These are phyloP conservation scores for Cotesia typhae DNA, from an alignment of 1,140 invertebrate species.

Conservation along the genomic window DNA sequence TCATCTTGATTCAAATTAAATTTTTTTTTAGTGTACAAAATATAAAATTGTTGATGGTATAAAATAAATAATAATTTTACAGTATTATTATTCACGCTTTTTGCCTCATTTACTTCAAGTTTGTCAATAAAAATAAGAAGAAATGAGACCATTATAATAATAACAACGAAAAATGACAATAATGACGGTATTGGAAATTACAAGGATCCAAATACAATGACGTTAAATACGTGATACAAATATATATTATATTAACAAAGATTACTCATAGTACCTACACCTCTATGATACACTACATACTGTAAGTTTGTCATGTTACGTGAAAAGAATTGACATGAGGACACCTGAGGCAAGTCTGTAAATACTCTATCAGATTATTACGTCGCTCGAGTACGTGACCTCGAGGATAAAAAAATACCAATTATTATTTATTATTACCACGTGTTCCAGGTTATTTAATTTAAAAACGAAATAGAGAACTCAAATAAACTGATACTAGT, in stretches of 20 bases:
- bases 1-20: no score
- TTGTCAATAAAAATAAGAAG: no score
- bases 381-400: slow-evolving; percentile 13
- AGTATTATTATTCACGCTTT: no score
- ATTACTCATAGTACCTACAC: slow-evolving; percentile 6
- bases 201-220: slow-evolving; percentile 1
- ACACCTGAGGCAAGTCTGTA: slow-evolving; percentile 5
- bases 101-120: no score
- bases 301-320: slow-evolving; percentile 23
- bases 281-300: not conserved
- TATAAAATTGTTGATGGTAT: no score
- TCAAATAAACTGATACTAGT: no score
- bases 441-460: not conserved
- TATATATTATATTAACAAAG: not conserved
- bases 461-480: no score
- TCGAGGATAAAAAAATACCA: not conserved
- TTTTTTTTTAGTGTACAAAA: no score
- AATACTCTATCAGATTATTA: slow-evolving; percentile 22
- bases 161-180: not conserved
- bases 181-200: not conserved
- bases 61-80: no score
- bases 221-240: slow-evolving; percentile 12
- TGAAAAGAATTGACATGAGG: slow-evolving; percentile 28
- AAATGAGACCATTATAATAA: not conserved
- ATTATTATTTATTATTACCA: not conserved